These are phyloP conservation scores for Hydroisotoma schaefferi DNA, from an alignment of 2,888 invertebrate species.

Conservation along the genomic window DNA sequence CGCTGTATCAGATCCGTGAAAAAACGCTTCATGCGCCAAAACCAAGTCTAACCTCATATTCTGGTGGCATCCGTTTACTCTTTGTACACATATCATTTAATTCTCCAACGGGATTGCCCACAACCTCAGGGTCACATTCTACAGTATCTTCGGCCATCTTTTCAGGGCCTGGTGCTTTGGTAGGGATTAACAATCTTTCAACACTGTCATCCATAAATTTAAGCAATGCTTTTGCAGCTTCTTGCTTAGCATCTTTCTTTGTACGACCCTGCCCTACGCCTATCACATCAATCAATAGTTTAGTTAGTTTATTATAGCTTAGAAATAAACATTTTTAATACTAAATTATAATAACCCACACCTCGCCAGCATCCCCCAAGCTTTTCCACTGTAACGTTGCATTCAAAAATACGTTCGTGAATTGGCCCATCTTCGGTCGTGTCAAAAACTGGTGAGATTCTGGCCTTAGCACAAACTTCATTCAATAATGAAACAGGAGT, in stretches of 20 bases:
- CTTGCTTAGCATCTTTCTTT: constrained; percentile 46
- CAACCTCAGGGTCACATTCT: constrained; percentile 41
- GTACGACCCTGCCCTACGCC: constrained; percentile 36
- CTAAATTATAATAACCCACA: background rate
- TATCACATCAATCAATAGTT: constrained; percentile 6
- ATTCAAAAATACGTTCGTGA: constrained; percentile 37
- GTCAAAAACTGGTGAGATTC: constrained; percentile 26
- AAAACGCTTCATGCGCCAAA: background rate
- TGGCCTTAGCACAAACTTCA: constrained; percentile 41
- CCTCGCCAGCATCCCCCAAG: constrained; percentile 32
- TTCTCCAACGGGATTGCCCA: constrained; percentile 47
- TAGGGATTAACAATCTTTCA: constrained; percentile 33
- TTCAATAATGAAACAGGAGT: constrained; percentile 42
- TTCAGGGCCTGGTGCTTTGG: constrained; percentile 21
- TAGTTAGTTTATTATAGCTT: constrained; percentile 1
- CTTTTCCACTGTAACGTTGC: constrained; percentile 31
- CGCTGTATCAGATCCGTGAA: background rate
- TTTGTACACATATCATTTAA: constrained; percentile 44
- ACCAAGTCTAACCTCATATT: constrained; percentile 33
- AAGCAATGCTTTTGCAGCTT: constrained; percentile 41
- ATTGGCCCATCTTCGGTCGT: constrained; percentile 37
- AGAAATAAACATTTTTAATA: background rate
- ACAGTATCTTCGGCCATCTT: constrained; percentile 10
- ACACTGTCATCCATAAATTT: constrained; percentile 34
- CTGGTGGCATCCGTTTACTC: constrained; percentile 37